These are phyloP conservation scores for Cryptocheilus praepositus DNA, from an alignment of 2,888 invertebrate species.

Conservation along the genomic window DNA sequence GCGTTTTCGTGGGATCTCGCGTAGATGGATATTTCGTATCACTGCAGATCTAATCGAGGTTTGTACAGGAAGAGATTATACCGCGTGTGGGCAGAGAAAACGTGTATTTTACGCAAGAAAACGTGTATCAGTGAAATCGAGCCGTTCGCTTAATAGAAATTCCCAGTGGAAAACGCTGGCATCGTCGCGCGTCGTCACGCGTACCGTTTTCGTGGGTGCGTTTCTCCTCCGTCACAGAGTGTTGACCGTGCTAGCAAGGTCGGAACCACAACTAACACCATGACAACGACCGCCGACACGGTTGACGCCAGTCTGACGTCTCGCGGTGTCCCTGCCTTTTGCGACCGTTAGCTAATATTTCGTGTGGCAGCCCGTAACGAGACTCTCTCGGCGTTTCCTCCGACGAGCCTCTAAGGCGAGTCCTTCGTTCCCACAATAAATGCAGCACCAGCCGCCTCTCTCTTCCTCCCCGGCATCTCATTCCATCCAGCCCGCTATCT, in stretches of 20 bases:
- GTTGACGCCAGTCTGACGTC: conserved; percentile 8
- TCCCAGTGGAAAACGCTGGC: not conserved
- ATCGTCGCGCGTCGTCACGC: not conserved
- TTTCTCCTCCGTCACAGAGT: too few species aligned
- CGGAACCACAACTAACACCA: not conserved
- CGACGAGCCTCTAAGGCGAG: conserved; percentile 1
- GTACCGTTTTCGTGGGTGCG: too few species aligned
- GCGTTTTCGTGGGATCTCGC: not conserved
- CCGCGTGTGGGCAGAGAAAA: too few species aligned
- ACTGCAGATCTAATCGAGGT: too few species aligned
- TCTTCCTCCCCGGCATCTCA: not conserved
- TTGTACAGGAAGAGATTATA: too few species aligned
- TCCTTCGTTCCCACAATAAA: conserved; percentile 38
- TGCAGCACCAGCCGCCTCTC: conserved; percentile 21
- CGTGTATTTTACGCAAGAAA: too few species aligned
- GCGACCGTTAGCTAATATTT: conserved; percentile 36
- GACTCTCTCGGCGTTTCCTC: conserved; percentile 3
- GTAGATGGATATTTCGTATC: too few species aligned
- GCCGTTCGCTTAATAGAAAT: not conserved
- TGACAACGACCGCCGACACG: not conserved
- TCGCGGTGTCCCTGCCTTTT: not conserved
- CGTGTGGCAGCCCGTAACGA: conserved; percentile 12
- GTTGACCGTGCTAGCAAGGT: conserved; percentile 13
- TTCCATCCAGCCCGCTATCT: not conserved
- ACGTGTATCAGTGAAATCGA: too few species aligned